Evolutionary conservation across 1,140 invertebrate genomes (phyloP).

Genomic region (Venustaconcha ellipsiformis): DNA sequence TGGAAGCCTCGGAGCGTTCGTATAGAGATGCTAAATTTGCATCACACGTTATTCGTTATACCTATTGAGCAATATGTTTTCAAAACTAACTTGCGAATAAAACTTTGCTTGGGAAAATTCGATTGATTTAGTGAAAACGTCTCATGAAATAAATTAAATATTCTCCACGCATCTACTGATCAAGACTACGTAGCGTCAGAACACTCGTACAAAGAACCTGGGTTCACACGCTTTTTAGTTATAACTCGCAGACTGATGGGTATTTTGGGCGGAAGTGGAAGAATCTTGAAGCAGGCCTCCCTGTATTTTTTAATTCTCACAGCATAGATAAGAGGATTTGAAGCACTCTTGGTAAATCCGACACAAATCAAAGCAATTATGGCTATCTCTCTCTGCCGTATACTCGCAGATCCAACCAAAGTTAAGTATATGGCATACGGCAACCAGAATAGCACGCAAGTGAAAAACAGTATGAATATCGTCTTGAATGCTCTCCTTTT

Average conservation of each 20-base stretch:
- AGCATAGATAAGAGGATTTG: slow-evolving; percentile 28
- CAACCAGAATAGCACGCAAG: slow-evolving; percentile 18
- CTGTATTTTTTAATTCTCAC: slow-evolving; percentile 19
- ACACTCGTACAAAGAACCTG: slow-evolving; percentile 9
- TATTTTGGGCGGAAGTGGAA: not conserved
- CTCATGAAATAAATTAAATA: no score
- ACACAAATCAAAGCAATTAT: slow-evolving; percentile 2
- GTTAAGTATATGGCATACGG: slow-evolving; percentile 12
- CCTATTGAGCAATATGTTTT: no score
- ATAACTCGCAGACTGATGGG: not conserved
- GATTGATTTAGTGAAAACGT: no score
- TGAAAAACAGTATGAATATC: slow-evolving; percentile 25
- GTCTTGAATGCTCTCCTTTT: slow-evolving; percentile 29
- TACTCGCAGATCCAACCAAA: not conserved
- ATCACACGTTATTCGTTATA: no score
- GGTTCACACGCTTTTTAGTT: slow-evolving; percentile 16
- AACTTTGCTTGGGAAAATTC: no score
- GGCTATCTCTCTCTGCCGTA: not conserved
- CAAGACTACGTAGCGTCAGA: not conserved
- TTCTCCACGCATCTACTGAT: no score
- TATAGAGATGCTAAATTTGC: no score
- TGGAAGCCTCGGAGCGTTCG: no score
- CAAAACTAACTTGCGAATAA: no score
- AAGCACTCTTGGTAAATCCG: slow-evolving; percentile 25
- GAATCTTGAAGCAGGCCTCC: slow-evolving; percentile 4